These are phyloP conservation scores for Lepidostoma basale DNA, from an alignment of 1,140 invertebrate species.

Conservation along the genomic window DNA sequence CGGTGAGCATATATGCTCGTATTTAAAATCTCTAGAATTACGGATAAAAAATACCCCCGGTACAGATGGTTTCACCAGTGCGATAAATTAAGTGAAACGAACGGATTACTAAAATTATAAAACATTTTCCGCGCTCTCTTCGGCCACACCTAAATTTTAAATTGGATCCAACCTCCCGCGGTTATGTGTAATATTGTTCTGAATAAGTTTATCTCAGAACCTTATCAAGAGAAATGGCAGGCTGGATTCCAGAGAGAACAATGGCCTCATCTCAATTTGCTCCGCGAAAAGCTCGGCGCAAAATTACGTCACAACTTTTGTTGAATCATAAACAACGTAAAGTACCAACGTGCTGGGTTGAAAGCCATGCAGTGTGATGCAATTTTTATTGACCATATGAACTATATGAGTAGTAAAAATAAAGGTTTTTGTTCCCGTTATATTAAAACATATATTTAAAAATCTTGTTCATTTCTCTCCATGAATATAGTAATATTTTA, in stretches of 20 bases:
- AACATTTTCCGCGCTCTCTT: neutral
- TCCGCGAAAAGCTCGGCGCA: conserved; percentile 3
- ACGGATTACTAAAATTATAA: too few species aligned
- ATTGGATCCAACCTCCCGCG: neutral
- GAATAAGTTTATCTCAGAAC: conserved; percentile 11
- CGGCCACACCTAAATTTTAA: neutral
- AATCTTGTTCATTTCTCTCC: too few species aligned
- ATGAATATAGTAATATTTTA: too few species aligned
- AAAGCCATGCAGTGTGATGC: conserved; percentile 8
- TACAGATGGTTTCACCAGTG: too few species aligned
- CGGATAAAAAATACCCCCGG: too few species aligned
- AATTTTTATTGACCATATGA: conserved; percentile 10
- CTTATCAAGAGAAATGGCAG: conserved; percentile 12
- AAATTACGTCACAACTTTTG: conserved; percentile 16
- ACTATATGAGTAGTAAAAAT: neutral
- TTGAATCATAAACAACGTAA: neutral
- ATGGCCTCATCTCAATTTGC: conserved; percentile 16
- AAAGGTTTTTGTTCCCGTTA: neutral
- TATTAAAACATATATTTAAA: too few species aligned
- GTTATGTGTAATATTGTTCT: conserved; percentile 1
- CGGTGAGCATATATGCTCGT: too few species aligned
- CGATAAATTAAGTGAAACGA: too few species aligned
- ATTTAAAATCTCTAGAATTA: too few species aligned
- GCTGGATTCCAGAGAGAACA: neutral
- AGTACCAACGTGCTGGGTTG: too few species aligned